phyloP scores from a whole-genome alignment of 2,797 vertebrate genomes.

The Phyllotis vaccarum region DNA sequence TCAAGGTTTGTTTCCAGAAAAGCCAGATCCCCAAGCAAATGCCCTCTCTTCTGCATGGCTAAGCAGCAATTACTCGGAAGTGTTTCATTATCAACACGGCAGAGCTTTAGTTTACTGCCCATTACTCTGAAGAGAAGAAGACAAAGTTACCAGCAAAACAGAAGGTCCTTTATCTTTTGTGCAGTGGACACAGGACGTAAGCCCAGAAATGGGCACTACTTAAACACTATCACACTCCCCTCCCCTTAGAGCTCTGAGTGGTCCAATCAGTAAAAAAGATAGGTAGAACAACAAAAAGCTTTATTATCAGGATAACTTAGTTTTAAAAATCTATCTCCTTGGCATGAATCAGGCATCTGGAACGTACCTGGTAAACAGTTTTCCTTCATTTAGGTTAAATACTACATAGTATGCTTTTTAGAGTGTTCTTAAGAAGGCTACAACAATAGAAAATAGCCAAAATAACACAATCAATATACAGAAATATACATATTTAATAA shows the following conservation, averaged over 20 bases:
- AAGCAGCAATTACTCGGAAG: background rate
- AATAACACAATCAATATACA: background rate
- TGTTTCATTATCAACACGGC: background rate
- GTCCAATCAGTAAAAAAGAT: background rate
- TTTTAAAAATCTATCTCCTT: constrained; percentile 10
- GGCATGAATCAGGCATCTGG: background rate
- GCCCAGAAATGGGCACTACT: background rate
- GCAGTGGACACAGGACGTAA: background rate
- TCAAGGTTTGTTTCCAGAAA: background rate
- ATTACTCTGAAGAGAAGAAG: constrained; percentile 41
- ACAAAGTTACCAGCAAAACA: background rate
- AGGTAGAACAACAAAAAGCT: background rate
- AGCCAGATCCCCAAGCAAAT: background rate
- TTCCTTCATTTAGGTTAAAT: constrained; percentile 43
- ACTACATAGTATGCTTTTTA: background rate
- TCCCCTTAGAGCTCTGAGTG: constrained; percentile 6
- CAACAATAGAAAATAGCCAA: background rate
- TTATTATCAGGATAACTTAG: background rate
- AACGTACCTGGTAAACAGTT: constrained; percentile 33
- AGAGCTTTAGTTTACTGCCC: constrained; percentile 18
- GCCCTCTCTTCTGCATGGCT: background rate
- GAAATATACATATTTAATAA: background rate
- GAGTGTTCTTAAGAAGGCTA: background rate
- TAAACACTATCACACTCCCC: background rate
- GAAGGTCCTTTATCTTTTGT: background rate